These are phyloP conservation scores for Tringa solitaria DNA, from an alignment of 2,113 vertebrate species.

Conservation along the genomic window DNA sequence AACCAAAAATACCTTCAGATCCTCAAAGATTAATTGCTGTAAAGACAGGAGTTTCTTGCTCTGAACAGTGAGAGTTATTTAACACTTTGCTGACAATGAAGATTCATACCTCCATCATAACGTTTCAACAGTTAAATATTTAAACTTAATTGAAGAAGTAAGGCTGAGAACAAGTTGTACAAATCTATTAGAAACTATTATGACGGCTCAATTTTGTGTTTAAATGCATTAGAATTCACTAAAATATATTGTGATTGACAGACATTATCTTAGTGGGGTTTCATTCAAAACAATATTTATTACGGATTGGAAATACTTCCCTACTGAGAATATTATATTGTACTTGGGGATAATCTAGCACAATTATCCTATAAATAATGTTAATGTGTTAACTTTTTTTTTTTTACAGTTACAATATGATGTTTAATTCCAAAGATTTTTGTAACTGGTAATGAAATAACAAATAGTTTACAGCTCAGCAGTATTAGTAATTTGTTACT, in stretches of 20 bases:
- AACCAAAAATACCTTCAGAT: background rate
- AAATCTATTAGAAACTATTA: background rate
- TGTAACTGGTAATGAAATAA: background rate
- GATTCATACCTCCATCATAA: background rate
- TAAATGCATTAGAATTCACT: background rate
- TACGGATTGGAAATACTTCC: background rate
- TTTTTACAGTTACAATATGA: background rate
- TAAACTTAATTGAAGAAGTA: conserved; percentile 23
- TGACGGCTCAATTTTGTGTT: background rate
- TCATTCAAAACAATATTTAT: conserved; percentile 14
- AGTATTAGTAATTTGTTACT: background rate
- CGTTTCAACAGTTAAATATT: background rate
- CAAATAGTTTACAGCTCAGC: background rate
- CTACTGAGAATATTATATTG: background rate
- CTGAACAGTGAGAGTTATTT: background rate
- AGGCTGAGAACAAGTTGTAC: background rate
- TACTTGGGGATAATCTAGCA: background rate
- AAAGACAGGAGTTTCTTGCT: background rate
- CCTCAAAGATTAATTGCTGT: background rate
- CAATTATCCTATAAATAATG: background rate
- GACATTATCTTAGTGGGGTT: background rate
- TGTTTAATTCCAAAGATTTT: background rate
- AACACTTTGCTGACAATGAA: conserved; percentile 2
- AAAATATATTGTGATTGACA: background rate
- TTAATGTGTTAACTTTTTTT: background rate